Base-by-base conservation (phyloP, 2,888 invertebrate species). In the Melieria omissa region DNA sequence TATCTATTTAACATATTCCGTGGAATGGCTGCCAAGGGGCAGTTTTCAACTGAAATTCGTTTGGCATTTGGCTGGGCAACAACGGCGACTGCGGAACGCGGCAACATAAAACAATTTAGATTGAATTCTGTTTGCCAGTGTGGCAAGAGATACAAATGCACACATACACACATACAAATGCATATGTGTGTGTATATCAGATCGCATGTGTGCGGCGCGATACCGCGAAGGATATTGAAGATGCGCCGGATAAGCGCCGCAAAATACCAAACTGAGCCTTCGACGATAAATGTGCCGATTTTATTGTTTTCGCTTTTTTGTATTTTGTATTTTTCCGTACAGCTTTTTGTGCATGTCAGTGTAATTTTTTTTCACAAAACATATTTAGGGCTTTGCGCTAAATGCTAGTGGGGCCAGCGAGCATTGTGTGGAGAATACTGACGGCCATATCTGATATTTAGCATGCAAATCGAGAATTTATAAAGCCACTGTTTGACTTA, bases 41-140 rank as follows among this genome's bases (percentile, higher is more conserved):
- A 72, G 65, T 72, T 73, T 70, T 69, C 49, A 29, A 4, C 41
- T 62, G 16, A 64, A 52, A 8, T 16, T 42, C 68, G 44, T 45
- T 16, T 46, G 12, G 14, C 16, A 64, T 45, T 8, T 4, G 55
- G 29, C 41, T 29, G 2, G 29, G 41, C 5, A 10, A 6, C 46
- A 41, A 46, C 0, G 4, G 66, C 9, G 45, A 67, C 16, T 52
- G 14, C 6, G 65, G 70, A 73, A 41, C 44, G 69, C 67, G 74
- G 76, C 73, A 74, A 78, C 80, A 80, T 78, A 78, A 78, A 81
- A 77, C 79, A 80, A 81, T 80, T 82, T 81, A 80, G 76, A 81
- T 82, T 75, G 77, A 78, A 66, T 58, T 66, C 47, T 77, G 73
- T 72, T 61, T 69, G 70, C 72, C 72, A 76, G 69, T 78, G 69